A percentile compares a stretch with the other conserved stretches of the same genome.
Conservation (phyloP, 2,888 invertebrate genomes). For the Drosophila mimetica region DNA sequence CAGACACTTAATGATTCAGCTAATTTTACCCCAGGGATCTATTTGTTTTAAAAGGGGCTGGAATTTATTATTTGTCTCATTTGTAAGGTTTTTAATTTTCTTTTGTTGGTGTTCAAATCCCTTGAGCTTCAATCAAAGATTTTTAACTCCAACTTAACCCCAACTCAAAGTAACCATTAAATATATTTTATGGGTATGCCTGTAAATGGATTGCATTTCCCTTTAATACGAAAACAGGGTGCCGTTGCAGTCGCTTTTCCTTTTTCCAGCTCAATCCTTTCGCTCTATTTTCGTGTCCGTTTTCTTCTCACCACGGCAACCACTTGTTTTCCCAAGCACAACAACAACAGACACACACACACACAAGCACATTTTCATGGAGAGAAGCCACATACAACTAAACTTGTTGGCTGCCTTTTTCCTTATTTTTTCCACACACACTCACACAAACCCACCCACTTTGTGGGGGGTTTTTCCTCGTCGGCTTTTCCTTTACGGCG, state of each 20-base stretch:
- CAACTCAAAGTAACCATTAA: too few species aligned
- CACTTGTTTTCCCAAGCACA: conserved; percentile 83
- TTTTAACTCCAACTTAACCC: too few species aligned
- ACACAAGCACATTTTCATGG: conserved; percentile 19
- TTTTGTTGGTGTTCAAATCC: too few species aligned
- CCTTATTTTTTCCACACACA: conserved; percentile 26
- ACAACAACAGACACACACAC: conserved; percentile 66
- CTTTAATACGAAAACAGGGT: neutral
- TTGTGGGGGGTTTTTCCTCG: conserved; percentile 43
- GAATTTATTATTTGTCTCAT: too few species aligned
- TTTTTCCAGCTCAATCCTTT: conserved; percentile 24
- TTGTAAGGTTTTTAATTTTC: too few species aligned
- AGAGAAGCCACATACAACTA: conserved; percentile 10
- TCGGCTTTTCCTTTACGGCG: conserved; percentile 16
- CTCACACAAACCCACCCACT: conserved; percentile 14
- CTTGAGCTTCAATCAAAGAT: too few species aligned
- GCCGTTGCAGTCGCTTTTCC: conserved; percentile 26
- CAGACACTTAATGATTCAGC: too few species aligned
- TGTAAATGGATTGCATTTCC: too few species aligned
- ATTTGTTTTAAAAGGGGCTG: too few species aligned
- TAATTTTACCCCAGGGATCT: too few species aligned
- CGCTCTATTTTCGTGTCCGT: conserved; percentile 52
- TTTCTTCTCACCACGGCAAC: conserved; percentile 81
- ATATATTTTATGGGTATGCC: too few species aligned
- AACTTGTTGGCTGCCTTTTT: conserved; percentile 40